Evolutionary conservation across 2,113 vertebrate genomes (phyloP).

Genomic region (Osmerus eperlanus): DNA sequence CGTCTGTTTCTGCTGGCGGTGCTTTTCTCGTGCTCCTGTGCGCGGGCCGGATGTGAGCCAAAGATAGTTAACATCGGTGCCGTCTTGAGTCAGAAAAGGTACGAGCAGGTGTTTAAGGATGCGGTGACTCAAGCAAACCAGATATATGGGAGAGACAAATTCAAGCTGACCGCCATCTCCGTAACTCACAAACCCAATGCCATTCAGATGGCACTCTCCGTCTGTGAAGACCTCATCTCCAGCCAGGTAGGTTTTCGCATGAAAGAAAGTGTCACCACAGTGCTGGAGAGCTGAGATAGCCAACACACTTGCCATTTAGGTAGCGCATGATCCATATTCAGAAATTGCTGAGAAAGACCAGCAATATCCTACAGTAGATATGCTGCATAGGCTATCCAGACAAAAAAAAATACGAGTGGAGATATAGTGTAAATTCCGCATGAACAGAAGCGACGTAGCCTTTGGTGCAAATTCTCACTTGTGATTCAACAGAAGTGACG

Average conservation of each 20-base stretch:
- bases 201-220: slow-evolving; percentile 97
- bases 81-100: slow-evolving; percentile 93
- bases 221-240: slow-evolving; percentile 97
- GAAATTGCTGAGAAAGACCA: too few relatives aligned
- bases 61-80: slow-evolving; percentile 95
- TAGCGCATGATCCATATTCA: too few relatives aligned
- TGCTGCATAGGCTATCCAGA: too few relatives aligned
- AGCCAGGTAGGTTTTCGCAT: slow-evolving; percentile 79
- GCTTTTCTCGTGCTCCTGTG: slow-evolving; percentile 87
- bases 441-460: too few relatives aligned
- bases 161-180: slow-evolving; percentile 95
- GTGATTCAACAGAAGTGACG: too few relatives aligned
- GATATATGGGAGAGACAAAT: slow-evolving; percentile 91
- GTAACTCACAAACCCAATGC: slow-evolving; percentile 96
- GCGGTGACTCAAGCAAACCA: slow-evolving; percentile 93
- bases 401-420: too few relatives aligned
- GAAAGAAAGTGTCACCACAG: too few relatives aligned
- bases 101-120: slow-evolving; percentile 93
- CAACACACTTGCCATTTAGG: too few relatives aligned
- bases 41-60: slow-evolving; percentile 89
- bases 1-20: slow-evolving; percentile 82
- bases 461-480: too few relatives aligned
- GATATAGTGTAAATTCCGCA: too few relatives aligned
- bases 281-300: too few relatives aligned
- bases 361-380: too few relatives aligned